phyloP scores from a whole-genome alignment of 1,140 invertebrate genomes.

The Helicoverpa armigera region DNA sequence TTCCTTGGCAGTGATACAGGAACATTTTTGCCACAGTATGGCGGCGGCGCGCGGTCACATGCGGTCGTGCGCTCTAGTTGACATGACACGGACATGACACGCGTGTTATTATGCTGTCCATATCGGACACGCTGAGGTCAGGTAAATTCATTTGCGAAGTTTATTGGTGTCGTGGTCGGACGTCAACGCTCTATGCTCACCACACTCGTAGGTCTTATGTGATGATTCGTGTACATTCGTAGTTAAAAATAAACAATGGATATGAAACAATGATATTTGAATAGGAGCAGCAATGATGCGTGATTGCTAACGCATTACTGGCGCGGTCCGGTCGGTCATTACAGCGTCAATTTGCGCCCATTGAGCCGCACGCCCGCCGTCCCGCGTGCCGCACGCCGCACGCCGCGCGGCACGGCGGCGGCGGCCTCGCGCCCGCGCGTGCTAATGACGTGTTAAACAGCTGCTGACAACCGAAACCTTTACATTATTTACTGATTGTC shows the following conservation, averaged over 20 bases:
- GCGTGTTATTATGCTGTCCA: not conserved
- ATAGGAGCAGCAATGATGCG: not conserved
- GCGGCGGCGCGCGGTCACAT: not conserved
- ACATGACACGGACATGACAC: not conserved
- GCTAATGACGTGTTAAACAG: conserved; percentile 29
- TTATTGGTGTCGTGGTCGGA: not conserved
- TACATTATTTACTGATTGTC: not conserved
- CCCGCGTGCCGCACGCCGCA: not conserved
- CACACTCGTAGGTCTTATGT: no score
- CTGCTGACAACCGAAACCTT: not conserved
- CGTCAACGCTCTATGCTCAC: not conserved
- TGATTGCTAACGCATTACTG: conserved; percentile 35
- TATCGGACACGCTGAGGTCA: not conserved
- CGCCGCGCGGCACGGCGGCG: not conserved
- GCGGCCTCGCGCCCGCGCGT: not conserved
- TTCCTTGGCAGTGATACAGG: no score
- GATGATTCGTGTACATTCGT: no score
- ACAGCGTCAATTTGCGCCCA: conserved; percentile 35
- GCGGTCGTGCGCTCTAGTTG: not conserved
- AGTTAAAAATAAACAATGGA: not conserved
- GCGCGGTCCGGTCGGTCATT: conserved; percentile 27
- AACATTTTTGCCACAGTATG: no score
- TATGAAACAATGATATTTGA: not conserved
- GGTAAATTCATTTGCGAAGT: conserved; percentile 4
- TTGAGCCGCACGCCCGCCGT: not conserved